Percentiles rank a stretch among this genome's conserved stretches.
Evolutionary conservation across 1,140 invertebrate species (phyloP).

Genomic region (Littorina saxatilis): DNA sequence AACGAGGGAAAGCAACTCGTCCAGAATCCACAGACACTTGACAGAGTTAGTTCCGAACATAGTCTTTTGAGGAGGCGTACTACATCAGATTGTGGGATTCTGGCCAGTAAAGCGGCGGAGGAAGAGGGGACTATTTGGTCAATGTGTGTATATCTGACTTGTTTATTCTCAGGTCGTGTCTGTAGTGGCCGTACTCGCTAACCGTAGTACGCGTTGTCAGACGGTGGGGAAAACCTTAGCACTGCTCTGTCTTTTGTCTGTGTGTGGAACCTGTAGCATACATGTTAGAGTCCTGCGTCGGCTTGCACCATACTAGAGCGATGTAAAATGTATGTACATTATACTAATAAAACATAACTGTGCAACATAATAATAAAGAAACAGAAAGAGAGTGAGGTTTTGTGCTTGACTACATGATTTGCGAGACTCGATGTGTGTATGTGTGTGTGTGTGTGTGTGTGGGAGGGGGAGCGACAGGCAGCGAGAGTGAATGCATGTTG

Average conservation of each 20-base stretch:
- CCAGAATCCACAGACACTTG: no score
- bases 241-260: not conserved
- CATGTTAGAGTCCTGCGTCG: not conserved
- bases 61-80: no score
- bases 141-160: no score
- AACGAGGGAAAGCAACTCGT: no score
- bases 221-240: not conserved
- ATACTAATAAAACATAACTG: constrained; percentile 20
- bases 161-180: not conserved
- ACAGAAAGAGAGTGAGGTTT: not conserved
- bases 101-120: no score
- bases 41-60: no score
- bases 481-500: no score
- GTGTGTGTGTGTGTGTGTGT: not conserved
- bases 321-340: constrained; percentile 37
- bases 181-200: not conserved
- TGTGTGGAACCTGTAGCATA: constrained; percentile 11
- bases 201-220: not conserved
- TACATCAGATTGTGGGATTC: no score
- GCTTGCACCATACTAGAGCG: constrained; percentile 17
- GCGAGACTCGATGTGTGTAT: no score
- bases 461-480: not conserved
- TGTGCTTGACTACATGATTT: not conserved
- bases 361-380: constrained; percentile 31
- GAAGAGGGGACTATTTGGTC: no score